These are phyloP conservation scores for Tinea pellionella DNA, from an alignment of 2,888 invertebrate genomes.

Conservation along the genomic window DNA sequence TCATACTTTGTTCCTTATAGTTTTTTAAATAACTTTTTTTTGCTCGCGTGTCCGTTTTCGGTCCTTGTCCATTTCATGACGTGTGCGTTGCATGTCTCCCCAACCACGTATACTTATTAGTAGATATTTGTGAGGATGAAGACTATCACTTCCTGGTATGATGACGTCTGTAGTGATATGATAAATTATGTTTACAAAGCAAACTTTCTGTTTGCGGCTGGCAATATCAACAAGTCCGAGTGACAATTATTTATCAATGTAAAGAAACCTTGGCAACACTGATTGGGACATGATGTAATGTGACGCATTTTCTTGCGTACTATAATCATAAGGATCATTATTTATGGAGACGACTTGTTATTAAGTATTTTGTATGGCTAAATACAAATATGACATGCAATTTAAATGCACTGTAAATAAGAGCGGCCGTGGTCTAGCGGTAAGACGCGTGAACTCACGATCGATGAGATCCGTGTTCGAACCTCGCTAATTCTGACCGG, in stretches of 20 bases:
- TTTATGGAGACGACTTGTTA: too few relatives aligned
- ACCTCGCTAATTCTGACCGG: too few relatives aligned
- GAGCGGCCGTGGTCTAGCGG: too few relatives aligned
- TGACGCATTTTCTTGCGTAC: neutral
- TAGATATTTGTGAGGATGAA: neutral
- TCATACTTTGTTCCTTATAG: too few relatives aligned
- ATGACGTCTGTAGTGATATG: neutral
- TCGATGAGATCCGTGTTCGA: too few relatives aligned
- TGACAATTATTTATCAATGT: neutral
- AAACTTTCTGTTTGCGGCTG: neutral
- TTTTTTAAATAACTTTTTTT: too few relatives aligned
- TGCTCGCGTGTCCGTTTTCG: neutral
- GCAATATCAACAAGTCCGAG: neutral
- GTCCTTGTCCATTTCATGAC: neutral
- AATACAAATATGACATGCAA: neutral
- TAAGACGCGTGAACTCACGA: too few relatives aligned
- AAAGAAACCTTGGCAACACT: neutral
- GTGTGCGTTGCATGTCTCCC: too few relatives aligned
- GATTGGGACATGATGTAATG: neutral
- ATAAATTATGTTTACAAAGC: neutral
- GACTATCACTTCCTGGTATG: neutral
- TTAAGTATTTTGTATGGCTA: too few relatives aligned
- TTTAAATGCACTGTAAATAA: too few relatives aligned
- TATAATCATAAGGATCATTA: neutral
- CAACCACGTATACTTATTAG: too few relatives aligned